A percentile compares a stretch with the other conserved stretches of the same genome.
These are phyloP conservation scores for Enteromius fasciolatus DNA, from an alignment of 2,797 vertebrate genomes.

Conservation along the genomic window DNA sequence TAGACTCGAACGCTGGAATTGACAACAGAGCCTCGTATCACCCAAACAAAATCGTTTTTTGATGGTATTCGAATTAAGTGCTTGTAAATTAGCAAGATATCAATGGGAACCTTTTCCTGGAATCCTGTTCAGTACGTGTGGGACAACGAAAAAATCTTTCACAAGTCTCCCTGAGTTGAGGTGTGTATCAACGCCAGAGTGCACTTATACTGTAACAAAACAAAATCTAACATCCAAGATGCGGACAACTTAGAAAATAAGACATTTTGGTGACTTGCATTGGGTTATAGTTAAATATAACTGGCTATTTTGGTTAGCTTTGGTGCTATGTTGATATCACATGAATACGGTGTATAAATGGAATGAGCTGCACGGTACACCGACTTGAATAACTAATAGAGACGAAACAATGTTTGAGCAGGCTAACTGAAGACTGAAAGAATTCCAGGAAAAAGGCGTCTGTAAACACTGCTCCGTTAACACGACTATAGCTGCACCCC, in stretches of 20 bases:
- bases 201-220: slow-evolving; percentile 26
- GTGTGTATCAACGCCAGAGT: slow-evolving; percentile 64
- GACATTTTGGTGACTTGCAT: slow-evolving; percentile 20
- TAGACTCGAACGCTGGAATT: slow-evolving; percentile 43
- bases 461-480: slow-evolving; percentile 67
- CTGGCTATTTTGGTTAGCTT: background rate
- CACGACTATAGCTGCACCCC: slow-evolving; percentile 74
- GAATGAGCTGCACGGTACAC: slow-evolving; percentile 2
- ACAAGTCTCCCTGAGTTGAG: slow-evolving; percentile 71
- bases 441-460: slow-evolving; percentile 77
- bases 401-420: background rate
- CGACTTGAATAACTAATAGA: slow-evolving; percentile 2
- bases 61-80: slow-evolving; percentile 81
- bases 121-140: slow-evolving; percentile 61
- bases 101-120: slow-evolving; percentile 78
- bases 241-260: background rate
- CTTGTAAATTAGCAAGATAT: slow-evolving; percentile 74
- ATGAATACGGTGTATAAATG: background rate
- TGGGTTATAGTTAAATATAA: background rate
- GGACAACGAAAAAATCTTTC: slow-evolving; percentile 44
- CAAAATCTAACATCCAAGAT: background rate
- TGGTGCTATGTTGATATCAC: slow-evolving; percentile 1
- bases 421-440: slow-evolving; percentile 44
- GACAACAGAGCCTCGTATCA: slow-evolving; percentile 72
- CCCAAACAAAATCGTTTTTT: slow-evolving; percentile 82